Base-by-base conservation (phyloP, 2,888 invertebrate species). In the Leptothorax acervorum region DNA sequence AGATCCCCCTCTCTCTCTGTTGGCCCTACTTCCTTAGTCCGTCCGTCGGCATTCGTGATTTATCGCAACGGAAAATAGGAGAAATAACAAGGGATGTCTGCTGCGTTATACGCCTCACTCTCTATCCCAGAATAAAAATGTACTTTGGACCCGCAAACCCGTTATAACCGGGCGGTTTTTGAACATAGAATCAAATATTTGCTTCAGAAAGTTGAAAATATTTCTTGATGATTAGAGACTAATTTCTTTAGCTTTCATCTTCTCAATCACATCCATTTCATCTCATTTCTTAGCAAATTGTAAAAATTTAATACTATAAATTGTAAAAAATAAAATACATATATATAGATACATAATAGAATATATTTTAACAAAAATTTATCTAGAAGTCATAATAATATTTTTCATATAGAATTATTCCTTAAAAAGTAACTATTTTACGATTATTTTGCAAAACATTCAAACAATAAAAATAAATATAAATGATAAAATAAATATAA, bases 31-130 rank as follows among this genome's bases (percentile, higher is more conserved):
- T 90, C 90, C 89, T 91, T 89, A 85, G 91, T 92, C 92, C 92
- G 92, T 93, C 92, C 93, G 93, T 93, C 92, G 91, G 90, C 90
- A 87, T 87, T 85, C 86, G 92, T 94, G 94, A 94, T 95, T 94
- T 94, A 95, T 94, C 92, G 93, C 92, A 90, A 94, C 92, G 93
- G 94, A 94, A 94, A 94, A 92, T 93, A 94, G 92, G 93, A 94
- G 94, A 94, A 94, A 94, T 93, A 94, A 94, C 94, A 93, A 92
- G 93, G 93, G 92, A 91, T 86, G 90, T 87, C 84, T 84, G 88
- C 86, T 87, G 86, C 88, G 89, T 89, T 87, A 82, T 90, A 90
- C 73, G 89, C 89, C 79, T 88, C 89, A 87, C 89, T 90, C 86
- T 83, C 65, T 66, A 85, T 89, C 88, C 88, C 87, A 76, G 89